Evolutionary conservation across 2,888 invertebrate genomes (phyloP).

Genomic region (Caenorhabditis japonica): DNA sequence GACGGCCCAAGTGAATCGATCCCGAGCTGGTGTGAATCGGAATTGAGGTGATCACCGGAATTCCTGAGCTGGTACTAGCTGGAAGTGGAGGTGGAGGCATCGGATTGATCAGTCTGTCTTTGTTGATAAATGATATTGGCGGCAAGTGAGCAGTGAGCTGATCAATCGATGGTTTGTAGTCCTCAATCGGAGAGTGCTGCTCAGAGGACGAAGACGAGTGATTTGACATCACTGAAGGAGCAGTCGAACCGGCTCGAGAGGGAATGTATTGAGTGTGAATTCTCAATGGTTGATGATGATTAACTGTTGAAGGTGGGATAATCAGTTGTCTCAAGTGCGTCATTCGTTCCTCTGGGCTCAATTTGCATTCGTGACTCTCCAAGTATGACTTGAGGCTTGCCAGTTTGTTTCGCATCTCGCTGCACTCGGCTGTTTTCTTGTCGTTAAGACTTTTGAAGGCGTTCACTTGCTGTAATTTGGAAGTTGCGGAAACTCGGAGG

Average conservation of each 20-base stretch:
- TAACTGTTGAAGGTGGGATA: slow-evolving; percentile 16
- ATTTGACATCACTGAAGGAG: slow-evolving; percentile 20
- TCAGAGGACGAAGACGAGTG: slow-evolving; percentile 42
- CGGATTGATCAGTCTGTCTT: slow-evolving; percentile 17
- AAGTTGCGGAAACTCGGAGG: neutral
- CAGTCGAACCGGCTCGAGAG: slow-evolving; percentile 34
- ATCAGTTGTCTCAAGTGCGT: slow-evolving; percentile 16
- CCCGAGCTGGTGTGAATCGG: neutral
- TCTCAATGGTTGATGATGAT: slow-evolving; percentile 10
- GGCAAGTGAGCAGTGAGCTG: slow-evolving; percentile 22
- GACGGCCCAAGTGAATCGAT: too few species aligned
- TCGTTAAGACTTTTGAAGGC: slow-evolving; percentile 48
- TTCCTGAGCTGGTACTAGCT: slow-evolving; percentile 19
- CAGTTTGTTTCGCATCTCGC: slow-evolving; percentile 45
- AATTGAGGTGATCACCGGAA: slow-evolving; percentile 22
- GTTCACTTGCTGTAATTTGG: slow-evolving; percentile 58
- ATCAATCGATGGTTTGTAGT: slow-evolving; percentile 52
- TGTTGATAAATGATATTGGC: slow-evolving; percentile 28
- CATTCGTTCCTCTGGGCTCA: slow-evolving; percentile 41
- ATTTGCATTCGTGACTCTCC: slow-evolving; percentile 55
- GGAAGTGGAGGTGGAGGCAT: slow-evolving; percentile 32
- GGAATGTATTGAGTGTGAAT: slow-evolving; percentile 9
- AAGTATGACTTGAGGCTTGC: slow-evolving; percentile 30
- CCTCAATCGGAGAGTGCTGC: slow-evolving; percentile 45
- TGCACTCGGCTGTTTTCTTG: slow-evolving; percentile 39